Conservation (phyloP, 2,797 vertebrate genomes). For the Rhinella marina region DNA sequence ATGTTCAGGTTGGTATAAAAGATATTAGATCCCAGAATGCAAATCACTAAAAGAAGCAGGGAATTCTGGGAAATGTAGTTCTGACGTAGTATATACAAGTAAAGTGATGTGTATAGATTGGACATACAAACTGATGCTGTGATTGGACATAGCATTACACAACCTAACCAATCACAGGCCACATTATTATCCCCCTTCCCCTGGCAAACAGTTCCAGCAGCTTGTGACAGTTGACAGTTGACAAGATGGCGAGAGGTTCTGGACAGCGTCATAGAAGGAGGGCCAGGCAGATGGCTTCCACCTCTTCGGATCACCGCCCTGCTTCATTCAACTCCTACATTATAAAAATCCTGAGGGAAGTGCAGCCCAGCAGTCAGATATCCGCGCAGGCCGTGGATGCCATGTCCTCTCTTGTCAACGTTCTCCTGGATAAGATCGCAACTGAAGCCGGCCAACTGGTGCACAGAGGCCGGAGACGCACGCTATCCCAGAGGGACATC, state of each 20-base stretch:
- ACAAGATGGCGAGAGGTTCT: background rate
- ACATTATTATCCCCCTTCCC: background rate
- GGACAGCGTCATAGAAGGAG: background rate
- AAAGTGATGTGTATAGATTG: no score
- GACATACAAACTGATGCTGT: background rate
- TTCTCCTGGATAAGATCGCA: background rate
- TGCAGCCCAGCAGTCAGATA: background rate
- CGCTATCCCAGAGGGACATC: constrained; percentile 7
- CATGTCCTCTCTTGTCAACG: background rate
- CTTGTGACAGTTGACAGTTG: background rate
- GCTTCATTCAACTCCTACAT: constrained; percentile 2
- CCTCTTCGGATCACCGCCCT: background rate
- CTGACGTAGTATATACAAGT: no score
- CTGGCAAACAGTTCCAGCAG: background rate
- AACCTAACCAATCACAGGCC: background rate
- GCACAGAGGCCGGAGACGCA: background rate
- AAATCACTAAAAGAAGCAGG: no score
- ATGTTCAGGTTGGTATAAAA: no score
- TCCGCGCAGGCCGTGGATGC: background rate
- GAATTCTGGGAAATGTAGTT: no score
- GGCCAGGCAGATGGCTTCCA: no score
- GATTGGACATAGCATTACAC: background rate
- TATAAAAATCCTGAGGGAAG: background rate
- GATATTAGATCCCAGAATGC: no score
- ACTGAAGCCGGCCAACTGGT: background rate